Evolutionary conservation across 2,888 invertebrate genomes (phyloP), one percentile per base, ranked within the genome.

Genomic region (Dilophus febrilis): DNA sequence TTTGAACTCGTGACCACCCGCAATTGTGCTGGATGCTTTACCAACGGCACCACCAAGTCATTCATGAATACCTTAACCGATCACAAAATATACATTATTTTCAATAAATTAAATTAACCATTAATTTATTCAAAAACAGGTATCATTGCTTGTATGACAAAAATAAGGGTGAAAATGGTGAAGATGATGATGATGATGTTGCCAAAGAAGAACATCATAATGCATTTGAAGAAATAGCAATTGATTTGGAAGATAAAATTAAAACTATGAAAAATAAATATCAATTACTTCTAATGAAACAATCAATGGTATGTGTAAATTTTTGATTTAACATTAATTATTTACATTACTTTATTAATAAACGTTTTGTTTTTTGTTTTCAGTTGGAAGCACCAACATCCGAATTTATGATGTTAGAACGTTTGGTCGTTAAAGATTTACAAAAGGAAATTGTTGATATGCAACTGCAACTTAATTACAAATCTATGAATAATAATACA

Each of bases 401-500:
- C 1, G 85, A 85, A 57, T 57, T 75, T 42, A 75, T 83, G 64
- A 78, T 83, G 75, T 66, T 85, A 44, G 77, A 82, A 51, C 67
- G 80, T 41, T 68, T 80, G 58, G 73, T 81, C 54, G 71, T 81
- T 35, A 69, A 75, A 14, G 83, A 84, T 51, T 75, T 84, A 44
- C 73, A 74, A 48, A 68, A 66, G 44, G 69, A 73, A 42, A 61
- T 83, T 35, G 70, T 71, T 39, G 67, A 68, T 50, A 58, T 76
- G 46, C 67, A 71, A 35, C 69, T 70, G 40, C 70, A 73, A 46
- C 59, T 45, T 7, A 46, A 44, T 42, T 8, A 35, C 38, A 46
- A n/a, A n/a, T n/a, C n/a, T n/a, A n/a, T n/a, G n/a, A n/a, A n/a
- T n/a, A n/a, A n/a, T n/a, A n/a, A n/a, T n/a, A n/a, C n/a, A n/a